These are phyloP conservation scores for Drosophila setifemur DNA, from an alignment of 1,140 invertebrate genomes.

Conservation along the genomic window DNA sequence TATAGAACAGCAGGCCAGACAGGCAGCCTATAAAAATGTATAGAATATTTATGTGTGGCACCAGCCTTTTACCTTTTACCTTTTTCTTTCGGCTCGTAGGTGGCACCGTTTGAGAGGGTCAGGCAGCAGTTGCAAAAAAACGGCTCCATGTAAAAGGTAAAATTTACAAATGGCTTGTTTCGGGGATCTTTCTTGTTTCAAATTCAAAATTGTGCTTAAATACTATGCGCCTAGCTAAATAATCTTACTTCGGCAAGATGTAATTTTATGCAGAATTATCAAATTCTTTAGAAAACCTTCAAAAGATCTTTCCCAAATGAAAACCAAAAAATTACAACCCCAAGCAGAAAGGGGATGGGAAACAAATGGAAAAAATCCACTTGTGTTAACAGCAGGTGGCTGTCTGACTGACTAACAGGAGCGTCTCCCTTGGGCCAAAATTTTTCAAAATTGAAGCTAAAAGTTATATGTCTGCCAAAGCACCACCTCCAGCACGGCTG, in stretches of 20 bases:
- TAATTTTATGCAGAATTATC: slow-evolving; percentile 25
- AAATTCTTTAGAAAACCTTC: slow-evolving; percentile 16
- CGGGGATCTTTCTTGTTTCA: background rate
- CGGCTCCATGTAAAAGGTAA: slow-evolving; percentile 3
- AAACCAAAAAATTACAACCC: slow-evolving; percentile 21
- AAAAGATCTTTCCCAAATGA: slow-evolving; percentile 5
- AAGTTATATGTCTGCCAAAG: slow-evolving; percentile 61
- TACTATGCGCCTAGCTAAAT: slow-evolving; percentile 24
- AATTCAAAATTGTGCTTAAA: slow-evolving; percentile 8
- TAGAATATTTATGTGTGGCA: slow-evolving; percentile 46
- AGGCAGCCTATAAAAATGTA: slow-evolving; percentile 41
- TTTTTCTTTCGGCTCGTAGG: slow-evolving; percentile 3
- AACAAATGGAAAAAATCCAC: slow-evolving; percentile 48
- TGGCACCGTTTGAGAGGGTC: slow-evolving; percentile 18
- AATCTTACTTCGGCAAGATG: slow-evolving; percentile 13
- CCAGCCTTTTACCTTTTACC: slow-evolving; percentile 8
- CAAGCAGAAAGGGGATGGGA: background rate
- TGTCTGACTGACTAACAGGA: background rate
- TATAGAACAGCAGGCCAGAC: slow-evolving; percentile 16
- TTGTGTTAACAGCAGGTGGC: slow-evolving; percentile 67
- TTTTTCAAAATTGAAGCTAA: slow-evolving; percentile 70
- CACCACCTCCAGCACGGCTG: slow-evolving; percentile 35
- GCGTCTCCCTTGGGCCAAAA: slow-evolving; percentile 36
- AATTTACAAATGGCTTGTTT: slow-evolving; percentile 20
- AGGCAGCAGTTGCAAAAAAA: slow-evolving; percentile 17